Conservation (phyloP, 2,797 vertebrate genomes). For the Melanotaenia parkinsoni region DNA sequence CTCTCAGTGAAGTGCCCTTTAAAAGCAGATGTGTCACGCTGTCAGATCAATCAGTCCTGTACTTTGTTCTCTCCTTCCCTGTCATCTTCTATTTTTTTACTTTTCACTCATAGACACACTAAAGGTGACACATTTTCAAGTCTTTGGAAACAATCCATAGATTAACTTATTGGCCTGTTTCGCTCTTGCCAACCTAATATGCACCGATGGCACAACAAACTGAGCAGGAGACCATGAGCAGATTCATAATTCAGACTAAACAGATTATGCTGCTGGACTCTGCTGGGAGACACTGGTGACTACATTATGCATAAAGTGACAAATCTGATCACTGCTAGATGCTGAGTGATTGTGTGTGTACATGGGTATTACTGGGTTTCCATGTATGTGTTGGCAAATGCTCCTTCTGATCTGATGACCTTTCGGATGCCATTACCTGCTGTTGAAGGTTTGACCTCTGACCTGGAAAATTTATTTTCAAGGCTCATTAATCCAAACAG, state of each 20-base stretch:
- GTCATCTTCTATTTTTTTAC: not conserved
- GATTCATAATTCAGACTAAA: slow-evolving; percentile 51
- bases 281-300: slow-evolving; percentile 40
- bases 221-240: slow-evolving; percentile 33
- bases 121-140: slow-evolving; percentile 11
- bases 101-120: slow-evolving; percentile 25
- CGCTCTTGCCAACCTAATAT: slow-evolving; percentile 9
- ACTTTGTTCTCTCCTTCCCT: slow-evolving; percentile 17
- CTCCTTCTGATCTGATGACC: slow-evolving; percentile 36
- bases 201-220: slow-evolving; percentile 45
- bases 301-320: slow-evolving; percentile 53
- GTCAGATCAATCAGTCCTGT: slow-evolving; percentile 57
- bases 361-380: slow-evolving; percentile 1
- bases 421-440: slow-evolving; percentile 36
- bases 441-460: slow-evolving; percentile 49
- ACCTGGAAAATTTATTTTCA: slow-evolving; percentile 36
- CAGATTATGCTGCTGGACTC: slow-evolving; percentile 53
- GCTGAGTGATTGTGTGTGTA: slow-evolving; percentile 20
- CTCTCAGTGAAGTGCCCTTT: slow-evolving; percentile 41
- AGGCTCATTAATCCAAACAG: slow-evolving; percentile 29
- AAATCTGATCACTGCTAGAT: slow-evolving; percentile 51
- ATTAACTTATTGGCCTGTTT: slow-evolving; percentile 15
- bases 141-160: slow-evolving; percentile 39
- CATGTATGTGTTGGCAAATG: slow-evolving; percentile 14
- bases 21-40: slow-evolving; percentile 45